Conservation (phyloP, 2,113 vertebrate genomes). For the Galbula dea region DNA sequence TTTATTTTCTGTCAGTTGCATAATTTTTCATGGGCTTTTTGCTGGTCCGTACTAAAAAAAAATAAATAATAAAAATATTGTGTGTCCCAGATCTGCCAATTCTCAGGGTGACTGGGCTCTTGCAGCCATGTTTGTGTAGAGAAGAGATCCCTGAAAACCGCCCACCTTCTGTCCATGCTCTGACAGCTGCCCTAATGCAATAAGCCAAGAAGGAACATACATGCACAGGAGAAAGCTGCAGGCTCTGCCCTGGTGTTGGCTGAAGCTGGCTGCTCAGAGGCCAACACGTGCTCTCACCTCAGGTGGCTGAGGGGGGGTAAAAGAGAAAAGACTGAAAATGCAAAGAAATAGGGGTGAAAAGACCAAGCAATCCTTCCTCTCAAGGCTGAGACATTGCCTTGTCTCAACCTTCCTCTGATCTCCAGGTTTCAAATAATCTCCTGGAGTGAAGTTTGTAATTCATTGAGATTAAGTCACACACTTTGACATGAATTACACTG, state of each 20-base stretch:
- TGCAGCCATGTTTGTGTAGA: neutral
- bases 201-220: neutral
- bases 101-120: neutral
- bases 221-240: neutral
- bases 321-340: neutral
- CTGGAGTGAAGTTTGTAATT: slow-evolving; percentile 16
- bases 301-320: neutral
- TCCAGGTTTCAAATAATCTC: neutral
- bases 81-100: neutral
- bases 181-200: neutral
- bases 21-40: neutral
- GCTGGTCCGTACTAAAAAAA: neutral
- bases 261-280: neutral
- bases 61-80: neutral
- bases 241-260: neutral
- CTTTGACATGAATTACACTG: slow-evolving; percentile 27
- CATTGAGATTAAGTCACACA: neutral
- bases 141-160: neutral
- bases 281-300: neutral
- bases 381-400: neutral
- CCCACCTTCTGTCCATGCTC: neutral
- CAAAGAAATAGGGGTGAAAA: neutral
- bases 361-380: neutral
- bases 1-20: neutral
- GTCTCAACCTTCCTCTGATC: neutral